Evolutionary conservation across 2,888 invertebrate species (phyloP), one percentile per base, ranked within the genome.

Genomic region (Macrosoma leucophasiata): DNA sequence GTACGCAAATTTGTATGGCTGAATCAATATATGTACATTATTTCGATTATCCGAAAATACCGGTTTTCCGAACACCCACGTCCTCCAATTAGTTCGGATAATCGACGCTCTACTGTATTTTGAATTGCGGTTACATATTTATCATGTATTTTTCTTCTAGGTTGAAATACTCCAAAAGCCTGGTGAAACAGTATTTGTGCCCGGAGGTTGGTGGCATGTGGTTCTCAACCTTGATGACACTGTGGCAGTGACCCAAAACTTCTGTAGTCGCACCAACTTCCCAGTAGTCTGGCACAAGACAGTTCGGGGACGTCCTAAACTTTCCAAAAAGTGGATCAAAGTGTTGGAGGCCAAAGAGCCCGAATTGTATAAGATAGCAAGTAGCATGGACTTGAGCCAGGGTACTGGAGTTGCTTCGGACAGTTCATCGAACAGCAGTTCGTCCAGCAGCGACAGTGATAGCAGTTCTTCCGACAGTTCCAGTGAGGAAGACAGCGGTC

Each of bases 131-230:
- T 8, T 5, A 28, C 11, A 13, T 19, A 23, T 25, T 15, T 23
- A n/a, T n/a, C n/a, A n/a, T n/a, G 6, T 25, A 11, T 24, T 40
- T 37, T 37, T 41, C 13, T 74, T 73, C 11, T 69, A 92, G 89
- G 89, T 97, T 44, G 98, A 98, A 84, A 94, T 98, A 52, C 84
- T 98, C 3, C 98, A 98, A 71, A 89, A 90, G 54, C 97, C 98
- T 8, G 98, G 98, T 11, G 98, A 98, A 70, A 98, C 98, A 3
- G 97, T 98, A 15, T 98, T 97, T 82, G 97, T 98, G 33, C 98
- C 98, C 6, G 97, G 97, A 10, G 99, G 99, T 6, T 99, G 98
- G 98, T 99, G 99, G 99, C 99, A 99, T 71, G 99, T 99, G 11
- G 99, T 99, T 8, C 86, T 99, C 15, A 99, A 99, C 77, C 82